phyloP scores from a whole-genome alignment of 2,888 invertebrate genomes.

The Lochmaea crataegi region DNA sequence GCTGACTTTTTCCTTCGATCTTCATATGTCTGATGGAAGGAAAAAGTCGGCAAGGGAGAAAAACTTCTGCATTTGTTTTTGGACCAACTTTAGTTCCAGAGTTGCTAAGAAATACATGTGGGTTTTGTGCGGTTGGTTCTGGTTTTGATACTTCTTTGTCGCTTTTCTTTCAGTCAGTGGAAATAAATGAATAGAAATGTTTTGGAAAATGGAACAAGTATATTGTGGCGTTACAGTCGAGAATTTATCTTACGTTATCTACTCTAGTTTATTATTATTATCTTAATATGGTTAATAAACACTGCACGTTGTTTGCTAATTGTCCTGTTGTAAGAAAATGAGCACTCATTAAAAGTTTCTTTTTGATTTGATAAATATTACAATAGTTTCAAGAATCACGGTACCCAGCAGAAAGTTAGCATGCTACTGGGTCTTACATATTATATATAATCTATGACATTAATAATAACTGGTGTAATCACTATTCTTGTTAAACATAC shows the following conservation, averaged over 20 bases:
- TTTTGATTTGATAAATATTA: constrained; percentile 62
- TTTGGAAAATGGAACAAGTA: constrained; percentile 46
- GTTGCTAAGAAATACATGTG: not conserved
- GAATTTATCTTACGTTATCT: constrained; percentile 48
- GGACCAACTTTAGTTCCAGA: not conserved
- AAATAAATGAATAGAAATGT: constrained; percentile 2
- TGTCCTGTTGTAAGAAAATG: constrained; percentile 60
- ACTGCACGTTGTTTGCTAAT: constrained; percentile 56
- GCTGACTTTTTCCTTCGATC: too few relatives aligned
- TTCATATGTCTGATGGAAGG: too few relatives aligned
- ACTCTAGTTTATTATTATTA: constrained; percentile 53
- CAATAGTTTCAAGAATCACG: constrained; percentile 57
- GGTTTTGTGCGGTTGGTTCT: too few relatives aligned
- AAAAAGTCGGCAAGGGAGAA: too few relatives aligned
- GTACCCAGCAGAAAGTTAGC: constrained; percentile 38
- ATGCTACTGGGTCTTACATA: constrained; percentile 44
- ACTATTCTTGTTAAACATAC: constrained; percentile 55
- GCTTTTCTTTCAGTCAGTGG: not conserved
- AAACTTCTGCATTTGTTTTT: not conserved
- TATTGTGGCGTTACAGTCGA: constrained; percentile 47
- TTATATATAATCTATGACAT: constrained; percentile 60
- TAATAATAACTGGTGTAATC: constrained; percentile 64
- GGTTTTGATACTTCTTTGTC: too few relatives aligned
- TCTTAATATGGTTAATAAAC: constrained; percentile 53
- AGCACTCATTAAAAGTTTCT: constrained; percentile 58